Base-by-base conservation (phyloP, 2,888 invertebrate species). In the Fissipunctia ypsillon region DNA sequence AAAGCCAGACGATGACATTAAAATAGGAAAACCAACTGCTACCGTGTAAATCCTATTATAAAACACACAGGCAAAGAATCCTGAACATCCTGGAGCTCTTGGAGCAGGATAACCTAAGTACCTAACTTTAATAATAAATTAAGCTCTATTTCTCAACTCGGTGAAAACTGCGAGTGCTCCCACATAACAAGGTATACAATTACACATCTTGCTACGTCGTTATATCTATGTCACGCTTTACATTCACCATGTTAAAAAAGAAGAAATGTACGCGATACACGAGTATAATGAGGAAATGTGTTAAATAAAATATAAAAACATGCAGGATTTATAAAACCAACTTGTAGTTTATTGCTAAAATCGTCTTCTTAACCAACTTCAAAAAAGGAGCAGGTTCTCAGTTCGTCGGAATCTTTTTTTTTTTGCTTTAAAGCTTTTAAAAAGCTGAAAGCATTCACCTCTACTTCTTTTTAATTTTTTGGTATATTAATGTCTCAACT, bases 121-220 rank as follows among this genome's bases (percentile, higher is more conserved):
- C n/a, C n/a, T n/a, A n/a, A n/a, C n/a, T n/a, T n/a, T n/a, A n/a
- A n/a, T n/a, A n/a, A n/a, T n/a, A n/a, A n/a, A n/a, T n/a, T n/a
- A n/a, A n/a, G n/a, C n/a, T n/a, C n/a, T n/a, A 57, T 57, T 50
- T 38, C 57, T 54, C 28, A 43, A 31, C 43, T 50, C 16, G 22
- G 48, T 35, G 52, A n/a, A 60, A 80, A 74, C 35, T 65, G 35
- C 19, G 28, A 77, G 65, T 43, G 22, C n/a, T 38, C 25, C 7
- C 35, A 69, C 7, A 19, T 77, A 59, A 78, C 45, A 52, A 78
- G 28, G 35, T 41, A 35, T 14, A 61, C 38, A 43, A 61, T 48
- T 50, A 50, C 31, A 76, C 41, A 28, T 50, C 45, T 52, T 25
- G 38, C 25, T 31, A n/a, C 28, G 22, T 16, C 12, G n/a, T 38